Conservation (phyloP, 1,140 invertebrate genomes). For the Euwallacea fornicatus region DNA sequence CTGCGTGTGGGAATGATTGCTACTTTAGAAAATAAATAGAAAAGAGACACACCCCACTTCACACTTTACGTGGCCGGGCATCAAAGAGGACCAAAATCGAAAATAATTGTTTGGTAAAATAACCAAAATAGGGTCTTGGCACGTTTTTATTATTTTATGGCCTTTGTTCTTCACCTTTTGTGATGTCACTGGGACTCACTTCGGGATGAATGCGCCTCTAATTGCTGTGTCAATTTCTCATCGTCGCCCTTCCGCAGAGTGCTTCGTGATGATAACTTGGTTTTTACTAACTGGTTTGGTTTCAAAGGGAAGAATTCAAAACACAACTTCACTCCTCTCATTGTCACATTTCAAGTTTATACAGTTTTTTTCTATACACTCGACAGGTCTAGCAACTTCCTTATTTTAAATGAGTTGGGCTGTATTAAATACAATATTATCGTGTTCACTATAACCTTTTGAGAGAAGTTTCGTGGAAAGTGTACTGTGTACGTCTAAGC, state of each 20-base stretch:
- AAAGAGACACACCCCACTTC: constrained; percentile 23
- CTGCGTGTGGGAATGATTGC: constrained; percentile 8
- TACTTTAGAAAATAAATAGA: constrained; percentile 14
- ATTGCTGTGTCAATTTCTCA: constrained; percentile 5
- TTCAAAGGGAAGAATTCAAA: too few relatives aligned
- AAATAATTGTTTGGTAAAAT: constrained; percentile 11
- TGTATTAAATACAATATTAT: too few relatives aligned
- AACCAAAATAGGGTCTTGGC: constrained; percentile 10
- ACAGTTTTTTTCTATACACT: too few relatives aligned
- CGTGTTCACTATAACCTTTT: too few relatives aligned
- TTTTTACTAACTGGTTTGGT: too few relatives aligned
- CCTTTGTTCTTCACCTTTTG: background rate
- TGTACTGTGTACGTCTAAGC: too few relatives aligned
- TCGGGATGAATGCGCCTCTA: background rate
- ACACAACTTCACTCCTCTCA: too few relatives aligned
- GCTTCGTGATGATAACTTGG: too few relatives aligned
- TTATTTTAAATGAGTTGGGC: too few relatives aligned
- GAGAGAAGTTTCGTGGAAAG: too few relatives aligned
- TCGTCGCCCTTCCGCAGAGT: background rate
- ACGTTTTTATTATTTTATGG: constrained; percentile 25
- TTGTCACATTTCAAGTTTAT: too few relatives aligned
- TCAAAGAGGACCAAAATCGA: constrained; percentile 2
- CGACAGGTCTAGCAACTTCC: too few relatives aligned
- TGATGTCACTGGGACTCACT: constrained; percentile 5
- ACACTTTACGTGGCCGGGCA: constrained; percentile 8